Evolutionary conservation across 2,888 invertebrate genomes (phyloP).

Genomic region (Labia minor): DNA sequence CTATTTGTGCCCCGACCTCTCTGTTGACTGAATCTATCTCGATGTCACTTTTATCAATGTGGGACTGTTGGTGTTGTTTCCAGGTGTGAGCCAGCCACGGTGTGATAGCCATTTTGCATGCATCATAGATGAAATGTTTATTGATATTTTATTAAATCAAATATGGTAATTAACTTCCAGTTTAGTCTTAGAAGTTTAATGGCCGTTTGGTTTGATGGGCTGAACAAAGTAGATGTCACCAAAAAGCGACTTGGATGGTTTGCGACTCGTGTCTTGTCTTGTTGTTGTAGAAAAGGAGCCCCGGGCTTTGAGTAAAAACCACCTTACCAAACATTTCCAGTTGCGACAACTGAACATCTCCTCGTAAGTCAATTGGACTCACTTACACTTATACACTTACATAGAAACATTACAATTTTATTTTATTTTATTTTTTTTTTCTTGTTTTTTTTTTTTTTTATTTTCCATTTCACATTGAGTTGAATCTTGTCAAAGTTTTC

Average conservation of each 20-base stretch:
- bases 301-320: neutral
- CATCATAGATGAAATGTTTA: no score
- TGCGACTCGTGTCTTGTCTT: neutral
- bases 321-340: neutral
- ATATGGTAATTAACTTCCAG: neutral
- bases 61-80: slow-evolving; percentile 16
- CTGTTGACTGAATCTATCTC: neutral
- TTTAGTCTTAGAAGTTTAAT: neutral
- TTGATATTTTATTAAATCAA: neutral
- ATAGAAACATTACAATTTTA: no score
- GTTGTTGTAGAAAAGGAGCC: neutral
- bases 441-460: no score
- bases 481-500: no score
- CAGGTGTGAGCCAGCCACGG: neutral
- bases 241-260: neutral
- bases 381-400: no score
- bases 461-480: no score
- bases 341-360: no score
- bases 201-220: neutral
- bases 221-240: neutral
- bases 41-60: neutral
- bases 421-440: no score
- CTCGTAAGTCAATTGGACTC: no score
- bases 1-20: neutral
- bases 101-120: slow-evolving; percentile 14